phyloP scores from a whole-genome alignment of 2,113 vertebrate species.

The Sylvilagus bachmani region DNA sequence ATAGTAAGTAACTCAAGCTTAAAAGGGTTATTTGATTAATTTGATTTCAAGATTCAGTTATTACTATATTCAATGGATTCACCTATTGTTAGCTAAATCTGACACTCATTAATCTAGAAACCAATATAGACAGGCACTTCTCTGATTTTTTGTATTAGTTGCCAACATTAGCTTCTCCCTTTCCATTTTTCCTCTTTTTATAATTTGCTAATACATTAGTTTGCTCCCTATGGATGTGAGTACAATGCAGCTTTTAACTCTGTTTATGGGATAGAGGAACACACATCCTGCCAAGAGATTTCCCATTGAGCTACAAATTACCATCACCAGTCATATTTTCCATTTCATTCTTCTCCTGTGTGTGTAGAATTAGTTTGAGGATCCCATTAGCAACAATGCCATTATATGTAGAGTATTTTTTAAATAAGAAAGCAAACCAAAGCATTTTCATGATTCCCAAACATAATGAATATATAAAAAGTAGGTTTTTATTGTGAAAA shows the following conservation, averaged over 20 bases:
- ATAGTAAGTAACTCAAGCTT: conserved; percentile 36
- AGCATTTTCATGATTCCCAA: not conserved
- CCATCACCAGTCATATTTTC: conserved; percentile 61
- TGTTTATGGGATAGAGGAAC: conserved; percentile 66
- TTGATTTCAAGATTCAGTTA: conserved; percentile 62
- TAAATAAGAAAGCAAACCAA: conserved; percentile 39
- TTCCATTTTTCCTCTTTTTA: conserved; percentile 4
- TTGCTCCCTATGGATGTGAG: conserved; percentile 65
- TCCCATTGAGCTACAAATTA: conserved; percentile 77
- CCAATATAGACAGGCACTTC: not conserved
- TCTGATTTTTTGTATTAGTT: conserved; percentile 49
- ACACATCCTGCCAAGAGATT: conserved; percentile 72
- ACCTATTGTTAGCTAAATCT: conserved; percentile 47
- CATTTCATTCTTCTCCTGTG: conserved; percentile 63
- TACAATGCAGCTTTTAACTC: conserved; percentile 67
- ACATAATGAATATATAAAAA: not conserved
- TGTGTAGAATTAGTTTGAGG: conserved; percentile 62
- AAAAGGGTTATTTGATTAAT: conserved; percentile 58
- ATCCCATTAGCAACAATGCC: conserved; percentile 52
- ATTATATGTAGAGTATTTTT: not conserved
- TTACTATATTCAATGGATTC: conserved; percentile 49
- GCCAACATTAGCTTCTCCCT: not conserved
- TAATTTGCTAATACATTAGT: conserved; percentile 71
- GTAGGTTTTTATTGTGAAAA: conserved; percentile 23
- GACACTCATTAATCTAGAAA: conserved; percentile 52